Conservation (phyloP, 92 coral and sea anemone species). For the Zoanthus sociatus region DNA sequence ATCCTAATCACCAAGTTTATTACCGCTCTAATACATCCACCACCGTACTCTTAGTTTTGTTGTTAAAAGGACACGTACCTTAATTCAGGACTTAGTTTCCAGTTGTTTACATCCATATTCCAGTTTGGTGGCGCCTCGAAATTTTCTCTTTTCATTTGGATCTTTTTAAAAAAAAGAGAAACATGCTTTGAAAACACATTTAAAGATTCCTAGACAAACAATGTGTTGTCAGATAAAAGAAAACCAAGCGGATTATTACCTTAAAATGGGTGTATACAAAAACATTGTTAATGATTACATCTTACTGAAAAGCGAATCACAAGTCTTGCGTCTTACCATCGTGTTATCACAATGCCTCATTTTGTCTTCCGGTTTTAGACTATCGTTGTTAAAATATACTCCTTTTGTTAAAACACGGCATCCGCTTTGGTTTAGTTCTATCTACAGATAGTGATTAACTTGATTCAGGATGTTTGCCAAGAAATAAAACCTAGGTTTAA, state of each 20-base stretch:
- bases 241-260: too few relatives aligned
- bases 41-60: not conserved
- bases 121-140: conserved; percentile 40
- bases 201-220: not conserved
- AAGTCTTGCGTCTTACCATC: too few relatives aligned
- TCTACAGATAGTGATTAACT: not conserved
- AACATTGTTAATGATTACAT: too few relatives aligned
- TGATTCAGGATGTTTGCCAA: not conserved
- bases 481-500: not conserved
- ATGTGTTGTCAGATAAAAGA: not conserved
- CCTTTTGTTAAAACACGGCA: too few relatives aligned
- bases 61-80: not conserved
- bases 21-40: too few relatives aligned
- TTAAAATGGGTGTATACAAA: too few relatives aligned
- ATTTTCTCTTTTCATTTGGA: conserved; percentile 39
- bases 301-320: too few relatives aligned
- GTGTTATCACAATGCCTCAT: too few relatives aligned
- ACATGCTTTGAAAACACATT: not conserved
- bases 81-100: conserved; percentile 43
- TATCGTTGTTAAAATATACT: too few relatives aligned
- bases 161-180: not conserved
- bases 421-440: not conserved
- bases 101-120: conserved; percentile 43
- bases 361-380: too few relatives aligned
- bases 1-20: too few relatives aligned